phyloP scores from a whole-genome alignment of 2,888 invertebrate genomes.

The Cantharis nigra region DNA sequence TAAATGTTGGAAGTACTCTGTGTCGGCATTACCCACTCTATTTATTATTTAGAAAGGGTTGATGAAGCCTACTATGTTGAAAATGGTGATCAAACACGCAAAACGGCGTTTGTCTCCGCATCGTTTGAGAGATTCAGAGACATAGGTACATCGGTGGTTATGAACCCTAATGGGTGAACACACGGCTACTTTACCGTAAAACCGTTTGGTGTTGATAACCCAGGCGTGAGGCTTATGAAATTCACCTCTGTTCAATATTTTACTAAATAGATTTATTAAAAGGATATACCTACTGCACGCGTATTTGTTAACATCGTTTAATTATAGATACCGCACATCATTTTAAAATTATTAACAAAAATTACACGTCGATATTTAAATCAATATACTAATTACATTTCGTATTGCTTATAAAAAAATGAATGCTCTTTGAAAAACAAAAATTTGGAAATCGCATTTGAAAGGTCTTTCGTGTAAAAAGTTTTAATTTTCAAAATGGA shows the following conservation, averaged over 20 bases:
- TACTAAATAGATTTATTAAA: slow-evolving; percentile 27
- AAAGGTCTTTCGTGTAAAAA: too few relatives aligned
- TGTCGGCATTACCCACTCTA: slow-evolving; percentile 17
- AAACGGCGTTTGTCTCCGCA: slow-evolving; percentile 31
- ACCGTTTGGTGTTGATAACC: slow-evolving; percentile 56
- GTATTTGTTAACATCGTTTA: neutral
- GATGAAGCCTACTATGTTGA: slow-evolving; percentile 20
- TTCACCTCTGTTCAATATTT: slow-evolving; percentile 42
- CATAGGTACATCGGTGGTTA: slow-evolving; percentile 30
- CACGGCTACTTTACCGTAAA: slow-evolving; percentile 54
- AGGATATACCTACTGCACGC: neutral
- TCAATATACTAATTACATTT: neutral
- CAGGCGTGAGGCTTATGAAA: slow-evolving; percentile 47
- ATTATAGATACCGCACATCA: neutral
- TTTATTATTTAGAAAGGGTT: slow-evolving; percentile 28
- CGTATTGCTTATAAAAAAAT: too few relatives aligned
- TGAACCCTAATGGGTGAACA: slow-evolving; percentile 40
- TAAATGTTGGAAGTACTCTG: neutral
- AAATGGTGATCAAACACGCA: slow-evolving; percentile 32
- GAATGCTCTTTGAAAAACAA: too few relatives aligned
- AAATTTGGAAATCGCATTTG: too few relatives aligned
- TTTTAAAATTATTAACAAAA: neutral
- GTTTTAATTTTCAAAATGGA: too few relatives aligned
- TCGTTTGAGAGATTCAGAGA: slow-evolving; percentile 32
- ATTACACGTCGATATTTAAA: neutral